A percentile compares a stretch with the other conserved stretches of the same genome.
phyloP scores from a whole-genome alignment of 2,797 vertebrate species.

The Oophaga sylvatica region DNA sequence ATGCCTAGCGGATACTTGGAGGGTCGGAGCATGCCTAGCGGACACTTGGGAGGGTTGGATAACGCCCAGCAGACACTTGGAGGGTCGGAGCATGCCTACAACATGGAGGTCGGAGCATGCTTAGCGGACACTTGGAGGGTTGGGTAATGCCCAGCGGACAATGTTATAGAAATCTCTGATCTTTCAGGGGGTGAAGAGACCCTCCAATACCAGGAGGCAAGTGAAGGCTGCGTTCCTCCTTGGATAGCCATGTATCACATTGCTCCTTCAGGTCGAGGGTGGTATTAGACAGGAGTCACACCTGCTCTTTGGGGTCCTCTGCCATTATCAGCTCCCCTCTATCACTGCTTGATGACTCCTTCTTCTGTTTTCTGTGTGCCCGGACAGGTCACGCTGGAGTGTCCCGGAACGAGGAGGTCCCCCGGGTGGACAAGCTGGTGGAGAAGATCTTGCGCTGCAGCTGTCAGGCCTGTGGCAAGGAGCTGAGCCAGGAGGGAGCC shows the following conservation, averaged over 20 bases:
- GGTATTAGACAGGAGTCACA: neutral
- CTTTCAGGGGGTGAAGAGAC: neutral
- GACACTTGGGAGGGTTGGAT: no score
- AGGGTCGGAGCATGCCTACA: no score
- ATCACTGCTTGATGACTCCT: neutral
- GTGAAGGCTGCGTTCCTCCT: neutral
- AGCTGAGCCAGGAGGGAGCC: constrained; percentile 84
- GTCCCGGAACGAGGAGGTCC: constrained; percentile 85
- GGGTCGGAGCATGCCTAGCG: no score
- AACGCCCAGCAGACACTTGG: no score
- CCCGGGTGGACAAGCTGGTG: constrained; percentile 92
- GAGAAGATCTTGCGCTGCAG: constrained; percentile 95
- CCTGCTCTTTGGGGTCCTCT: neutral
- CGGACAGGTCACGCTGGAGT: constrained; percentile 91
- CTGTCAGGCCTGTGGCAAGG: constrained; percentile 95
- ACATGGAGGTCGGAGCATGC: no score
- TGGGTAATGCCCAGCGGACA: no score
- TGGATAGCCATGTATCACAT: no score
- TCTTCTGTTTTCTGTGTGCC: neutral
- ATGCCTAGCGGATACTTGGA: no score
- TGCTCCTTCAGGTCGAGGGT: neutral
- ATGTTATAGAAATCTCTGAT: neutral
- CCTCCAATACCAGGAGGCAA: neutral
- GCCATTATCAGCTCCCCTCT: neutral
- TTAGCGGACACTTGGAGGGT: no score